phyloP scores from a whole-genome alignment of 2,113 vertebrate genomes.

The Hippoglossus stenolepis region DNA sequence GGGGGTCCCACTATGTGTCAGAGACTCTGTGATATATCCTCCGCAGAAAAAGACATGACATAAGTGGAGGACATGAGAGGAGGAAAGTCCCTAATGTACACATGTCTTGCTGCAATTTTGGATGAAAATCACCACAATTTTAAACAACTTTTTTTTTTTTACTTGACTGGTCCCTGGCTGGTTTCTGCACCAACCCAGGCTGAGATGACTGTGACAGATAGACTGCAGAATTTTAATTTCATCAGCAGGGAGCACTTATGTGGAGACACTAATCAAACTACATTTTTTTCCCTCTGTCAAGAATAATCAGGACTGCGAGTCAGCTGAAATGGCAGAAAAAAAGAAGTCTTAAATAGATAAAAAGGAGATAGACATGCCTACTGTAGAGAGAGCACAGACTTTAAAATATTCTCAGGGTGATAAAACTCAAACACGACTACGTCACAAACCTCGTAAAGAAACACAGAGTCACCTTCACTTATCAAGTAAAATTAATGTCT shows the following conservation, averaged over 20 bases:
- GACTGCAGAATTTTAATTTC: slow-evolving; percentile 59
- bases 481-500: background rate
- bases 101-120: background rate
- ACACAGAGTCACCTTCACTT: slow-evolving; percentile 10
- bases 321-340: slow-evolving; percentile 54
- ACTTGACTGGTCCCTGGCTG: background rate
- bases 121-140: background rate
- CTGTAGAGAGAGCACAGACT: slow-evolving; percentile 10
- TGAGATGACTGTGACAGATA: slow-evolving; percentile 57
- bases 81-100: background rate
- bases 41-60: background rate
- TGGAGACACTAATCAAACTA: slow-evolving; percentile 69
- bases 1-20: slow-evolving; percentile 5
- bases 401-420: slow-evolving; percentile 12
- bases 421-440: slow-evolving; percentile 22
- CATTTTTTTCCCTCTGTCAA: slow-evolving; percentile 53
- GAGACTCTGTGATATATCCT: slow-evolving; percentile 41
- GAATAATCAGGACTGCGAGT: slow-evolving; percentile 62
- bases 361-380: slow-evolving; percentile 41
- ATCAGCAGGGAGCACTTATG: slow-evolving; percentile 67
- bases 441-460: slow-evolving; percentile 12
- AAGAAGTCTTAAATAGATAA: slow-evolving; percentile 46
- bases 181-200: slow-evolving; percentile 22
- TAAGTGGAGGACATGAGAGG: background rate
- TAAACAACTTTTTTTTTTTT: background rate